Evolutionary conservation across 2,888 invertebrate genomes (phyloP).

Genomic region (Beris morrisii): DNA sequence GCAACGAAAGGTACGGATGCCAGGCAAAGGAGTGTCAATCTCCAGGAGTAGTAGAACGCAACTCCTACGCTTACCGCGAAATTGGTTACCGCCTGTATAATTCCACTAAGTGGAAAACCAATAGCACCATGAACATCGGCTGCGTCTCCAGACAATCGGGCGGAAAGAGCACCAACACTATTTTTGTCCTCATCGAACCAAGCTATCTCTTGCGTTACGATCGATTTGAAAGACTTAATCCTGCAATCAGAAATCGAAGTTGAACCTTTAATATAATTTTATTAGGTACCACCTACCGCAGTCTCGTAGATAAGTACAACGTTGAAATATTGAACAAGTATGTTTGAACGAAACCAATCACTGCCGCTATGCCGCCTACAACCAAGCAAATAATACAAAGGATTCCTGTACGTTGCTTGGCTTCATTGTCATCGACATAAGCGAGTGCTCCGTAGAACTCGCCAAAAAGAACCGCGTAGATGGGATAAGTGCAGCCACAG

Average conservation of each 20-base stretch:
- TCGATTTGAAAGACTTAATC: slow-evolving; percentile 62
- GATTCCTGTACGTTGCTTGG: slow-evolving; percentile 60
- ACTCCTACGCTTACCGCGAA: slow-evolving; percentile 65
- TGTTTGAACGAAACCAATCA: slow-evolving; percentile 69
- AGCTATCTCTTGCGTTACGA: slow-evolving; percentile 72
- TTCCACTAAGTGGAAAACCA: slow-evolving; percentile 68
- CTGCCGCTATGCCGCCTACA: slow-evolving; percentile 65
- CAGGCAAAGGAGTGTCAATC: slow-evolving; percentile 69
- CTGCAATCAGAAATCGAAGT: slow-evolving; percentile 5
- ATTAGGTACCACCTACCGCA: slow-evolving; percentile 2
- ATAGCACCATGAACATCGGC: slow-evolving; percentile 75
- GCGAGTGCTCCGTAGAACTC: slow-evolving; percentile 63
- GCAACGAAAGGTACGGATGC: slow-evolving; percentile 71
- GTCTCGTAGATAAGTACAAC: slow-evolving; percentile 69
- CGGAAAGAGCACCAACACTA: slow-evolving; percentile 70
- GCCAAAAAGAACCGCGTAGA: slow-evolving; percentile 75
- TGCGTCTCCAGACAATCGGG: slow-evolving; percentile 71
- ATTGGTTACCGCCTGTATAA: slow-evolving; percentile 69
- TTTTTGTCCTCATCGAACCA: slow-evolving; percentile 73
- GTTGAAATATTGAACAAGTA: slow-evolving; percentile 76
- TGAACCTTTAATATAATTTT: too few species aligned
- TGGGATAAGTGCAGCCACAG: slow-evolving; percentile 71
- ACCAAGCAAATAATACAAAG: slow-evolving; percentile 63
- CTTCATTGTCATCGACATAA: slow-evolving; percentile 56
- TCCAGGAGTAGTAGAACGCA: slow-evolving; percentile 69